A percentile compares a stretch with the other conserved stretches of the same genome.
Evolutionary conservation across 2,888 invertebrate genomes (phyloP).

Genomic region (Cheilosia urbana): DNA sequence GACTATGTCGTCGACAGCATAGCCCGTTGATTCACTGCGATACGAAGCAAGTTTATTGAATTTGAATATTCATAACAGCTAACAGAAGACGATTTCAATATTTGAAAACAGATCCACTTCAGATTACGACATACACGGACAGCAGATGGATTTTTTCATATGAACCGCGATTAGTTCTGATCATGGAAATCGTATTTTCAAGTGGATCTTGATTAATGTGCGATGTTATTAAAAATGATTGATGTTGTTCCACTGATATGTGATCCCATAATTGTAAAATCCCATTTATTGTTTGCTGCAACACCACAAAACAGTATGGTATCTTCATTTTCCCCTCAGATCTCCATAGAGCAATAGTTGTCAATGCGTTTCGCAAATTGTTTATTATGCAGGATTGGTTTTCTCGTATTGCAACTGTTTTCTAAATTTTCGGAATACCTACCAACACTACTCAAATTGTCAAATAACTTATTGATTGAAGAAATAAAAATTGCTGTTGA

Average conservation of each 20-base stretch:
- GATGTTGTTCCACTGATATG: slow-evolving; percentile 4
- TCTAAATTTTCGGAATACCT: not conserved
- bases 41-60: no score
- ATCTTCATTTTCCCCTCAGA: slow-evolving; percentile 18
- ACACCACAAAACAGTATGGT: slow-evolving; percentile 15
- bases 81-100: not conserved
- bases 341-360: slow-evolving; percentile 1
- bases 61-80: no score
- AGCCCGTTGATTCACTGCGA: no score
- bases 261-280: slow-evolving; percentile 11
- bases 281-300: slow-evolving; percentile 6
- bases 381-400: not conserved
- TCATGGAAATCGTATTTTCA: slow-evolving; percentile 23
- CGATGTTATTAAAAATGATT: slow-evolving; percentile 9
- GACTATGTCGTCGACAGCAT: no score
- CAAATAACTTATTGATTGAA: no score
- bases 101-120: slow-evolving; percentile 20
- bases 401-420: not conserved
- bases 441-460: not conserved
- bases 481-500: no score
- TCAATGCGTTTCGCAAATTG: not conserved
- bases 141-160: slow-evolving; percentile 6
- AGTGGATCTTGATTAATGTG: slow-evolving; percentile 21
- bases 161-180: slow-evolving; percentile 3
- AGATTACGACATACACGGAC: slow-evolving; percentile 9